phyloP scores from a whole-genome alignment of 2,888 invertebrate species.

The Morpho helenor region DNA sequence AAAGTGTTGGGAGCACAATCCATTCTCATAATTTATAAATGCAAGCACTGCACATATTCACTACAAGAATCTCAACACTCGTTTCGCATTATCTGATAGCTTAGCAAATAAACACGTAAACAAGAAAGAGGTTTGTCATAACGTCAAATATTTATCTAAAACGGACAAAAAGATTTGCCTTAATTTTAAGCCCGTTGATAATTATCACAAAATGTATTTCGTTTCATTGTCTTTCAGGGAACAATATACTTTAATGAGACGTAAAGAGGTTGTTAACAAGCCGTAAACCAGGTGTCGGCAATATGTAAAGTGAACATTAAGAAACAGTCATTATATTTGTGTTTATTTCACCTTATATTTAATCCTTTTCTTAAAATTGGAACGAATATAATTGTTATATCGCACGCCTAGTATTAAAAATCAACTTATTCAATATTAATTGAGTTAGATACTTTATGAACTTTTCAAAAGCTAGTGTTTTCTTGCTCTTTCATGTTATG shows the following conservation, averaged over 20 bases:
- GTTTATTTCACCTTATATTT: conserved; percentile 22
- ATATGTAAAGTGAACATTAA: conserved; percentile 23
- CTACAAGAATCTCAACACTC: no score
- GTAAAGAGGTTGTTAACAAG: conserved; percentile 27
- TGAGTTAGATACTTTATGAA: no score
- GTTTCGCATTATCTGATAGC: no score
- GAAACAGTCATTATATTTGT: conserved; percentile 29
- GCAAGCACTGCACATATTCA: no score
- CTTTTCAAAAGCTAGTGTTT: no score
- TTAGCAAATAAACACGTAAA: no score
- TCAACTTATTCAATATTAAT: no score
- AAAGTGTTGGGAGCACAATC: no score
- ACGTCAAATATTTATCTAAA: neutral
- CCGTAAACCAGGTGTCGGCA: conserved; percentile 28
- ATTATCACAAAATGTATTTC: conserved; percentile 15
- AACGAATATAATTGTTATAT: conserved; percentile 3
- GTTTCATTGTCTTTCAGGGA: conserved; percentile 14
- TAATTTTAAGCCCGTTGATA: conserved; percentile 2
- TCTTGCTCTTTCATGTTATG: no score
- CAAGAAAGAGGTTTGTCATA: no score
- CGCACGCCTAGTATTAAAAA: no score
- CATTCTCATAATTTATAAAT: no score
- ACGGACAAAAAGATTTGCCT: conserved; percentile 4
- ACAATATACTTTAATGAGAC: conserved; percentile 24
- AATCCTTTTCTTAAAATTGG: neutral